Percentiles rank a stretch among this genome's conserved stretches.
Conservation (phyloP, 92 coral and sea anemone genomes). For the Desmophyllum pertusum region DNA sequence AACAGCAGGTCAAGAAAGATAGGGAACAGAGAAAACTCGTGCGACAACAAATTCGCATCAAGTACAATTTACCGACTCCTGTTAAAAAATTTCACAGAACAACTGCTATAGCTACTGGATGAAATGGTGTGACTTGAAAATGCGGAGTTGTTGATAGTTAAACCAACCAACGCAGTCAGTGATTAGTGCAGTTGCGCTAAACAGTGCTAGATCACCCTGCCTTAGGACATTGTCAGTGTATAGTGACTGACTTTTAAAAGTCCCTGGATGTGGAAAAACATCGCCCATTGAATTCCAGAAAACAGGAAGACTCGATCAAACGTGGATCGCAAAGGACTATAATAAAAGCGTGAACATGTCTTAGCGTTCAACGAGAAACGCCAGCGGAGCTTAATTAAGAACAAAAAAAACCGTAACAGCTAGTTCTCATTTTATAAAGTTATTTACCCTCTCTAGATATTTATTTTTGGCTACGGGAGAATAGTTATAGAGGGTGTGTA, state of each 20-base stretch:
- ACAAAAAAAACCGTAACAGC: no score
- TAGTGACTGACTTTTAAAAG: background rate
- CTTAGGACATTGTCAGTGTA: background rate
- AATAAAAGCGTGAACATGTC: background rate
- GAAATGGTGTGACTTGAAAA: background rate
- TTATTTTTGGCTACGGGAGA: background rate
- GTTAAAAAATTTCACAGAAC: background rate
- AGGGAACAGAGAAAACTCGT: slow-evolving; percentile 29
- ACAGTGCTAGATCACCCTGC: background rate
- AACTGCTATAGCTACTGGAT: slow-evolving; percentile 7
- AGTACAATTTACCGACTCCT: slow-evolving; percentile 46
- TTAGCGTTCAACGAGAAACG: background rate
- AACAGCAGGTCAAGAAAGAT: slow-evolving; percentile 19
- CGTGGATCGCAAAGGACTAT: background rate
- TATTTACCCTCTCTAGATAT: background rate
- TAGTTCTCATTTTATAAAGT: background rate
- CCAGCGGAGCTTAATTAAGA: no score
- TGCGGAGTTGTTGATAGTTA: background rate
- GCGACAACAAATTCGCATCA: slow-evolving; percentile 41
- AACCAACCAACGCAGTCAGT: background rate
- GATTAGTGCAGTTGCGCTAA: background rate
- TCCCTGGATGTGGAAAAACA: background rate
- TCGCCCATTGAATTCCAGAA: background rate
- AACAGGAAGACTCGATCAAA: background rate
- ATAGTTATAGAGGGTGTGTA: background rate